A percentile compares a stretch with the other conserved stretches of the same genome.
Evolutionary conservation across 2,113 vertebrate genomes (phyloP).

Genomic region (Paedocypris sp.): DNA sequence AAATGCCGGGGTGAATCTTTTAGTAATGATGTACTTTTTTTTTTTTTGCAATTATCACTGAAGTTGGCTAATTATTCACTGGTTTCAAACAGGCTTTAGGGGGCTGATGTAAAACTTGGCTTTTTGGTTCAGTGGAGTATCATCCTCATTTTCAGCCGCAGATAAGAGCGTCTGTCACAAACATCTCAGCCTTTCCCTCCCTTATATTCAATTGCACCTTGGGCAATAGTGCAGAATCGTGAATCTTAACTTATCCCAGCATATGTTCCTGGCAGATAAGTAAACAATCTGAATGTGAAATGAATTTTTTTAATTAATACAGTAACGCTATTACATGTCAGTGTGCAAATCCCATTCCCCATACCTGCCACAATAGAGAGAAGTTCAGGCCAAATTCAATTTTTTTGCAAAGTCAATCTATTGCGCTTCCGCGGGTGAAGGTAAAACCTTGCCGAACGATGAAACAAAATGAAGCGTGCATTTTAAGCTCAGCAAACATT

Average conservation of each 20-base stretch:
- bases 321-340: conserved; percentile 88
- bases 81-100: conserved; percentile 79
- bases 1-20: too few species aligned
- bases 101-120: conserved; percentile 76
- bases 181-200: conserved; percentile 66
- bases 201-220: conserved; percentile 85
- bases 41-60: conserved; percentile 41
- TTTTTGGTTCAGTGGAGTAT: conserved; percentile 86
- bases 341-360: conserved; percentile 82
- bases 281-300: conserved; percentile 99
- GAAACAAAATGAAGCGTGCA: too few species aligned
- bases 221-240: conserved; percentile 92
- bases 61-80: conserved; percentile 60
- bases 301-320: conserved; percentile 97
- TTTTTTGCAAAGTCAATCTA: too few species aligned
- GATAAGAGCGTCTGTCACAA: conserved; percentile 90
- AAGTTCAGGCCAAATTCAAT: conserved; percentile 63
- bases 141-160: conserved; percentile 86
- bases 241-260: conserved; percentile 92
- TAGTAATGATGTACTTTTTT: too few species aligned
- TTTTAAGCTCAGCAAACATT: too few species aligned
- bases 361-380: conserved; percentile 69
- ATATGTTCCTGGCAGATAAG: conserved; percentile 99
- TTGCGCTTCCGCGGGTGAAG: too few species aligned
- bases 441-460: too few species aligned